Base-by-base conservation (phyloP, 2,113 vertebrate genomes). In the Scomber colias region DNA sequence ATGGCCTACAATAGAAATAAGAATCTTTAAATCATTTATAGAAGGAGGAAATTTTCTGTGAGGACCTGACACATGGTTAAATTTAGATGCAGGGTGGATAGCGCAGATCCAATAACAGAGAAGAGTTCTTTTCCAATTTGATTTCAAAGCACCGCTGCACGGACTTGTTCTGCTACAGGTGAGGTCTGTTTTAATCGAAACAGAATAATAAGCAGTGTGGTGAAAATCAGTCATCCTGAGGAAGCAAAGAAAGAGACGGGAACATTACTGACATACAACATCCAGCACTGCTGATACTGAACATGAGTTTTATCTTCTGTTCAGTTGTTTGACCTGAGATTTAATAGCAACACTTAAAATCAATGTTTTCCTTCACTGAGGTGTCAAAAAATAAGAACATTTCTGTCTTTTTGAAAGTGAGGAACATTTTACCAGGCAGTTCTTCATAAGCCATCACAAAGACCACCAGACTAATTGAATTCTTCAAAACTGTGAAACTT, bases 111-210 rank as follows among this genome's bases (percentile, higher is more conserved):
- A 59, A 40, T 76, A 81, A 67, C 35, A 68, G 31, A 71, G 81
- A 75, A 59, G 5, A 60, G 40, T 83, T 74, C 6, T 62, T 54
- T 86, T 79, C 50, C 59, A 78, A 80, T 72, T 79, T 71, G 66
- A 75, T 72, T 84, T 55, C 44, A 76, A 62, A 24, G 66, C 76
- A 44, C 50, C 14, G 35, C 50, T 73, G 57, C 56, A 63, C 7
- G 0, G 49, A 65, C 78, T 53, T 49, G 59, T 77, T 81, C 55
- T 75, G 44, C 48, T 65, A 55, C 15, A 75, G 60, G 49, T 67
- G 40, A 72, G 40, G 13, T 40, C 67, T 48, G 50, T 46, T 77
- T 63, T 44, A 76, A 72, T 82, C 21, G 44, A 49, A 54, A 59
- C 27, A 16, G 56, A 77, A 82, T 77, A 66, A 71, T 68, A 57